Evolutionary conservation across 1,140 invertebrate species (phyloP).

Genomic region (Orius insidiosus): DNA sequence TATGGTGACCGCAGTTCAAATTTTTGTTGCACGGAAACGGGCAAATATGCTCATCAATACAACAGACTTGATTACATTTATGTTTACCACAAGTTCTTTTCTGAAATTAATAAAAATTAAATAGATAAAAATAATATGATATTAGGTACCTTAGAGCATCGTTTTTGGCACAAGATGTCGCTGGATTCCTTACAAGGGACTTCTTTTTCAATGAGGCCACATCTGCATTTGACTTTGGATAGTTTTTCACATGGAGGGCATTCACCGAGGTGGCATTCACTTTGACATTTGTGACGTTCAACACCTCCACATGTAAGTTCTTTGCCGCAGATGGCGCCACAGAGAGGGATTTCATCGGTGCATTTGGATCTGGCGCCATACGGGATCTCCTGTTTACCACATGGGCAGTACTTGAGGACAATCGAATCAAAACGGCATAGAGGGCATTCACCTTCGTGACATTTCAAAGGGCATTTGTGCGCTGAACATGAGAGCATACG

Average conservation of each 20-base stretch:
- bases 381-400: conserved; percentile 52
- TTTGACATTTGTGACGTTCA: conserved; percentile 34
- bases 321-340: conserved; percentile 63
- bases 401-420: conserved; percentile 59
- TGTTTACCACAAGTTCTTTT: conserved; percentile 73
- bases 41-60: conserved; percentile 75
- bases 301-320: conserved; percentile 58
- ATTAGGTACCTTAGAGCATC: conserved; percentile 58
- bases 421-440: conserved; percentile 44
- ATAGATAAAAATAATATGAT: not conserved
- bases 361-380: too few species aligned
- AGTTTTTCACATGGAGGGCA: conserved; percentile 68
- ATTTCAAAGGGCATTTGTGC: conserved; percentile 53
- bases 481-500: conserved; percentile 52
- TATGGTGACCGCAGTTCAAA: conserved; percentile 69
- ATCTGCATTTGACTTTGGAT: conserved; percentile 71
- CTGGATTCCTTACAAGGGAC: conserved; percentile 58
- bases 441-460: conserved; percentile 41
- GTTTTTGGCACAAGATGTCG: conserved; percentile 65
- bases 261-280: conserved; percentile 58
- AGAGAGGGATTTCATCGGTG: conserved; percentile 70
- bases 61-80: conserved; percentile 74
- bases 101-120: conserved; percentile 24
- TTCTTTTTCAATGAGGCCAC: conserved; percentile 69
- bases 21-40: conserved; percentile 60